Evolutionary conservation across 2,113 vertebrate species (phyloP), one percentile per base, ranked within the genome.

Genomic region (Ginglymostoma cirratum): DNA sequence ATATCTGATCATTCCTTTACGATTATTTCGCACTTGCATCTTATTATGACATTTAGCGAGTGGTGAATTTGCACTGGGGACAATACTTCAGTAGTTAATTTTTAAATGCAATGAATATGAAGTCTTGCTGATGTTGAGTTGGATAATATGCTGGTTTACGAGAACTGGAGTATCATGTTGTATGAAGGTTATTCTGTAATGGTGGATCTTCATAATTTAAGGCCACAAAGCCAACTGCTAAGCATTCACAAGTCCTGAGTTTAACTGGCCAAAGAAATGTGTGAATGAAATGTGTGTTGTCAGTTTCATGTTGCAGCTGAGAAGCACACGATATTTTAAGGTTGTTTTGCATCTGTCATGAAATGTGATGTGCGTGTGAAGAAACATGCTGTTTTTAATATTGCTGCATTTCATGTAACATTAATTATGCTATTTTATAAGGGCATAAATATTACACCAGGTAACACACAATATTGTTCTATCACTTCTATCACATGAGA

Each of bases 321-420:
- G 89, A 66, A 92, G 30, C 89, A 15, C 52, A 66, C 17, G 30
- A 45, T 90, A 90, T 90, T 90, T 90, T 90, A 90, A 90, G 89
- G 38, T 66, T 66, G n/a, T 19, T 66, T 92, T 61, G 34, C 89
- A 92, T 92, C 89, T 92, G 55, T 92, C 55, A 92, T 92, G 61
- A 92, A 92, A 66, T 92, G 24, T 90, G 86, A 90, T 55, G 61
- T 38, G 15, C n/a, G 17, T 92, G 89, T n/a, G 65, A 92, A 92
- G 30, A 65, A 15, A 24, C 89, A 38, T 92, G 89, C 61, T 92
- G 89, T 65, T 92, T 92, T 92, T 92, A 92, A 92, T 66, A 92
- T 90, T 90, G 17, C 65, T 66, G 34, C 61, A n/a, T 92, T n/a
- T 92, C 61, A 21, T 55, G 27, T 55, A 30, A 5, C 61, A 38